A percentile compares a stretch with the other conserved stretches of the same genome.
Conservation (phyloP, 2,888 invertebrate genomes). For the Tenthredo mesomela region DNA sequence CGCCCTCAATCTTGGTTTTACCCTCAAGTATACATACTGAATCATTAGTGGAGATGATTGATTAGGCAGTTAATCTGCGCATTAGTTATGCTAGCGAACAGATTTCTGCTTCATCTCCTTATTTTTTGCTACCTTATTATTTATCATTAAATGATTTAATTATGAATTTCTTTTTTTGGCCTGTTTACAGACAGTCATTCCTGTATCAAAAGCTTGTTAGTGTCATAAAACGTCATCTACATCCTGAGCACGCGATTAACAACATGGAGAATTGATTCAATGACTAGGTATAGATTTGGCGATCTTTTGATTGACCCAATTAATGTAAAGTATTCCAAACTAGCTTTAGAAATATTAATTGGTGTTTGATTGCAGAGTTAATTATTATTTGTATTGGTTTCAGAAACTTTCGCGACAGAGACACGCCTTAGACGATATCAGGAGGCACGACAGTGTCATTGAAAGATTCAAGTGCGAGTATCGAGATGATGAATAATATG, state of each 20-base stretch:
- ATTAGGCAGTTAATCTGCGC: neutral
- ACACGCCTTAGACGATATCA: neutral
- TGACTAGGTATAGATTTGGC: no score
- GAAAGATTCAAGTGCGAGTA: neutral
- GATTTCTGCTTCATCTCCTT: neutral
- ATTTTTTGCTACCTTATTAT: neutral
- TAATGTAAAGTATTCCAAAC: no score
- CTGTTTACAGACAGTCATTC: conserved; percentile 71
- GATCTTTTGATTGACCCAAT: no score
- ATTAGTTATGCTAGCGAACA: neutral
- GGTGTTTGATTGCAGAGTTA: no score
- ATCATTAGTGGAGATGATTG: neutral
- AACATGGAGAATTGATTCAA: neutral
- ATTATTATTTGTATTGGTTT: no score
- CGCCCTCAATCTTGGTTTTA: neutral
- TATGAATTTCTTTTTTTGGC: neutral
- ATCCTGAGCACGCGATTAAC: neutral
- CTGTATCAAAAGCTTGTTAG: conserved; percentile 73
- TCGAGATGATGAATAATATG: neutral
- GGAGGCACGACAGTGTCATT: neutral
- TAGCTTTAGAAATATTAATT: no score
- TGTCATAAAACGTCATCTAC: conserved; percentile 65
- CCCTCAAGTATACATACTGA: neutral
- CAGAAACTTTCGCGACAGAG: neutral
- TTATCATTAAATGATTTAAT: conserved; percentile 22